phyloP scores from a whole-genome alignment of 1,140 invertebrate species.

The Bombus consobrinus region DNA sequence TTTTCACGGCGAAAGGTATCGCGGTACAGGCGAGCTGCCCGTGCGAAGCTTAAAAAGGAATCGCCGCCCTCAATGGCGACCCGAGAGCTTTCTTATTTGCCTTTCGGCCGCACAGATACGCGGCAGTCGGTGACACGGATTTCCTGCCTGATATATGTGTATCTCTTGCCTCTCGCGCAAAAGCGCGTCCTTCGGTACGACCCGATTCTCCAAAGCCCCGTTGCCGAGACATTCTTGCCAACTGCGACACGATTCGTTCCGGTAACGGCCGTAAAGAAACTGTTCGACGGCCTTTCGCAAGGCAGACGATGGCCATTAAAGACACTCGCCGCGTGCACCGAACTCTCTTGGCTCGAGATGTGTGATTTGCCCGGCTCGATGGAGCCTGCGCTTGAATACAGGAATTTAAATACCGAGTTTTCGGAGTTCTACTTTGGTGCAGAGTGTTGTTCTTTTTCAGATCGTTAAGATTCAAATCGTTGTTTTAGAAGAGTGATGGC shows the following conservation, averaged over 20 bases:
- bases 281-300: constrained; percentile 8
- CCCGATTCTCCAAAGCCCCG: not conserved
- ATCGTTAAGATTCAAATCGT: too few species aligned
- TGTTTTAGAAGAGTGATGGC: too few species aligned
- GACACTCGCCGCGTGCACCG: constrained; percentile 2
- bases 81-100: constrained; percentile 12
- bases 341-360: constrained; percentile 9
- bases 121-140: constrained; percentile 47
- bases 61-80: not conserved
- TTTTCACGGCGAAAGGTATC: constrained; percentile 19
- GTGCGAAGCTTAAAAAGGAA: constrained; percentile 2
- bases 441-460: not conserved
- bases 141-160: constrained; percentile 56
- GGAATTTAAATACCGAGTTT: not conserved
- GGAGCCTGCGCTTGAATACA: not conserved
- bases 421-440: not conserved
- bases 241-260: constrained; percentile 15
- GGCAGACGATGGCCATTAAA: constrained; percentile 17
- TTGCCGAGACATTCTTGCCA: not conserved
- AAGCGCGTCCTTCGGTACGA: constrained; percentile 14
- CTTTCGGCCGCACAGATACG: constrained; percentile 21
- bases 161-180: constrained; percentile 19
- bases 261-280: constrained; percentile 5
- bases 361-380: not conserved
- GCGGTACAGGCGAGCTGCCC: not conserved